Evolutionary conservation across 2,797 vertebrate species (phyloP).

Genomic region (Setipinna tenuifilis): DNA sequence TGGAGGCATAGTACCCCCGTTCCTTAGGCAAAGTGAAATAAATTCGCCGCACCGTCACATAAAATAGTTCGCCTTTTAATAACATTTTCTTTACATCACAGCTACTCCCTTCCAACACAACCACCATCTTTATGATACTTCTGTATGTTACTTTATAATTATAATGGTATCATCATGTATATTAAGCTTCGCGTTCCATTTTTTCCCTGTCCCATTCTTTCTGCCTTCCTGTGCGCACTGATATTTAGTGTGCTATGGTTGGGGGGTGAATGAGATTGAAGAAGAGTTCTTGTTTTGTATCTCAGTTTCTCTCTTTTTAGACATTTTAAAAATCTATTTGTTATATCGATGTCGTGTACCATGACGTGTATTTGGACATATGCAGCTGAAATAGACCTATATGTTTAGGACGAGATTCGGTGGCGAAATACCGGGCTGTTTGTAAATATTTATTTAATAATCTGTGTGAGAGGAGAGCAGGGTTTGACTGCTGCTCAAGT

Average conservation of each 20-base stretch:
- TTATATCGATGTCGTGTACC: slow-evolving; percentile 30
- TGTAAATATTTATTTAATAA: slow-evolving; percentile 69
- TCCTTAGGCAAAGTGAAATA: slow-evolving; percentile 92
- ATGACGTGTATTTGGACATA: slow-evolving; percentile 43
- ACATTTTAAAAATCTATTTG: slow-evolving; percentile 52
- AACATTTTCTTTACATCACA: slow-evolving; percentile 42
- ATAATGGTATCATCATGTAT: slow-evolving; percentile 26
- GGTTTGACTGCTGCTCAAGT: slow-evolving; percentile 65
- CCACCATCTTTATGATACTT: slow-evolving; percentile 26
- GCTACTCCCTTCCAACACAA: slow-evolving; percentile 36
- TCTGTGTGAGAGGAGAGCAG: slow-evolving; percentile 69
- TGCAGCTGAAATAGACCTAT: slow-evolving; percentile 42
- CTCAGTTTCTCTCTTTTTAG: slow-evolving; percentile 67
- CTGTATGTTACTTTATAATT: slow-evolving; percentile 20
- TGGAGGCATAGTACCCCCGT: slow-evolving; percentile 83
- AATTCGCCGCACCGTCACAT: slow-evolving; percentile 85
- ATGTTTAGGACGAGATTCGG: slow-evolving; percentile 53
- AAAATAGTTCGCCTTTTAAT: slow-evolving; percentile 78
- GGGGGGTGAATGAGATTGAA: slow-evolving; percentile 69
- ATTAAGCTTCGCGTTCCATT: slow-evolving; percentile 40
- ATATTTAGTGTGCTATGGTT: slow-evolving; percentile 69
- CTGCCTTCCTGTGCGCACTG: slow-evolving; percentile 62
- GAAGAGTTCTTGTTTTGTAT: slow-evolving; percentile 72
- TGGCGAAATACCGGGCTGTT: slow-evolving; percentile 76
- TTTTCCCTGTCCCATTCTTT: slow-evolving; percentile 65